Percentiles rank a stretch among this genome's conserved stretches.
These are phyloP conservation scores for Aphidius colemani DNA, from an alignment of 2,888 invertebrate genomes.

Conservation along the genomic window DNA sequence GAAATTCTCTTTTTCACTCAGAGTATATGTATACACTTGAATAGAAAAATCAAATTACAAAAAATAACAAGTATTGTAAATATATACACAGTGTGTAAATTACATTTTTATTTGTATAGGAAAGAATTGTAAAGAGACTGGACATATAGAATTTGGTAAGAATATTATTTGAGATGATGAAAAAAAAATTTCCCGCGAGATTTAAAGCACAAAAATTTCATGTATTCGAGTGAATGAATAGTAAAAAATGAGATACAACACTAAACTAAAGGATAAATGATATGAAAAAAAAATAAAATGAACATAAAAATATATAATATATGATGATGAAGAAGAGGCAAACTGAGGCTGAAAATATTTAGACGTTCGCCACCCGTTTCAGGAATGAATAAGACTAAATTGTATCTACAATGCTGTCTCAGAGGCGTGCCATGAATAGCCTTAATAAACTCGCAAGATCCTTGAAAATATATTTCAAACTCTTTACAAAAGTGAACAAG, in stretches of 20 bases:
- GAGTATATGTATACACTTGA: not conserved
- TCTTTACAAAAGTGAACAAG: constrained; percentile 28
- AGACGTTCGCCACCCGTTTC: constrained; percentile 49
- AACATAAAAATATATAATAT: too few relatives aligned
- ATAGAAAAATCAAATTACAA: not conserved
- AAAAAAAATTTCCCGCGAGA: constrained; percentile 25
- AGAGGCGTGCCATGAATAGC: constrained; percentile 66
- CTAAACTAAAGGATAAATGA: too few relatives aligned
- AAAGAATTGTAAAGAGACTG: constrained; percentile 6
- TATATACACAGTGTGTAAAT: constrained; percentile 13
- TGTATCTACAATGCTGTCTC: constrained; percentile 68
- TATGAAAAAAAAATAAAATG: too few relatives aligned
- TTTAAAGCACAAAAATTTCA: not conserved
- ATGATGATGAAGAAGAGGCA: constrained; percentile 33
- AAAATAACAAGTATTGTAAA: not conserved
- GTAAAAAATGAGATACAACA: too few relatives aligned
- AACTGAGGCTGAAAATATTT: constrained; percentile 57
- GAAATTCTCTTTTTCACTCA: too few relatives aligned
- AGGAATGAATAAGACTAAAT: constrained; percentile 67
- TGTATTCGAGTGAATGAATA: too few relatives aligned
- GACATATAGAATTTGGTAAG: not conserved
- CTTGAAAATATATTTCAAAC: constrained; percentile 57
- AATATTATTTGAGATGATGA: too few relatives aligned
- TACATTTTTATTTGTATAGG: constrained; percentile 14
- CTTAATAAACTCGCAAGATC: constrained; percentile 63